phyloP scores from a whole-genome alignment of 2,888 invertebrate genomes.

The Andrena trimmerana region DNA sequence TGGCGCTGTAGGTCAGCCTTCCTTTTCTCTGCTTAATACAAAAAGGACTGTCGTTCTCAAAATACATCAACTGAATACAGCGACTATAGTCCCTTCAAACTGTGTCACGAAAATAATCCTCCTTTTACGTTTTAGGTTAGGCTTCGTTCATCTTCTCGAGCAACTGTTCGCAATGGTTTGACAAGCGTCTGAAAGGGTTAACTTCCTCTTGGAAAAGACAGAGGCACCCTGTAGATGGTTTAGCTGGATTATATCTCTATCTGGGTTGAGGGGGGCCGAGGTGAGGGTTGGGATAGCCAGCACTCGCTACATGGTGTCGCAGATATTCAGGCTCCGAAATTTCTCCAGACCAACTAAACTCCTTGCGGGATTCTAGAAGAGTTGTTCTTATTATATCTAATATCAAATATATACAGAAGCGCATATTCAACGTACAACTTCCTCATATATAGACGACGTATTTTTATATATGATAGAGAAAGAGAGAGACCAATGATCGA shows the following conservation, averaged over 20 bases:
- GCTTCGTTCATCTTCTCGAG: background rate
- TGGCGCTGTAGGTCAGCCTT: background rate
- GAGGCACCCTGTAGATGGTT: slow-evolving; percentile 66
- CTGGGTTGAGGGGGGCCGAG: slow-evolving; percentile 84
- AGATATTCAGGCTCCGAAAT: slow-evolving; percentile 75
- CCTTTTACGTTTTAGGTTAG: background rate
- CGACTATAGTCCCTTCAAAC: background rate
- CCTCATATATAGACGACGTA: slow-evolving; percentile 58
- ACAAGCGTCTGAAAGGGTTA: background rate
- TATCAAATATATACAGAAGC: slow-evolving; percentile 27
- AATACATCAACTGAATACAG: background rate
- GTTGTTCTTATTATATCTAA: slow-evolving; percentile 40
- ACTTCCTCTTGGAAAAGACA: background rate
- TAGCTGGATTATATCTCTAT: slow-evolving; percentile 74
- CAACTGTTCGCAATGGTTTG: background rate
- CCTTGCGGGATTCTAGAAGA: slow-evolving; percentile 47
- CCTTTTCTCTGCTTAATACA: slow-evolving; percentile 25
- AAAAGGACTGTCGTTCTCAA: background rate
- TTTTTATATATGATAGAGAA: slow-evolving; percentile 55
- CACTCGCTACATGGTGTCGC: slow-evolving; percentile 81
- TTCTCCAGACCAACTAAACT: slow-evolving; percentile 64
- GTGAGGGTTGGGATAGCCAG: slow-evolving; percentile 83
- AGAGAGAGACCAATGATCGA: slow-evolving; percentile 33
- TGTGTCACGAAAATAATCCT: too few species aligned
- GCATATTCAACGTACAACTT: slow-evolving; percentile 44